phyloP scores from a whole-genome alignment of 2,888 invertebrate species.

The Eumacrocentrus americanus region DNA sequence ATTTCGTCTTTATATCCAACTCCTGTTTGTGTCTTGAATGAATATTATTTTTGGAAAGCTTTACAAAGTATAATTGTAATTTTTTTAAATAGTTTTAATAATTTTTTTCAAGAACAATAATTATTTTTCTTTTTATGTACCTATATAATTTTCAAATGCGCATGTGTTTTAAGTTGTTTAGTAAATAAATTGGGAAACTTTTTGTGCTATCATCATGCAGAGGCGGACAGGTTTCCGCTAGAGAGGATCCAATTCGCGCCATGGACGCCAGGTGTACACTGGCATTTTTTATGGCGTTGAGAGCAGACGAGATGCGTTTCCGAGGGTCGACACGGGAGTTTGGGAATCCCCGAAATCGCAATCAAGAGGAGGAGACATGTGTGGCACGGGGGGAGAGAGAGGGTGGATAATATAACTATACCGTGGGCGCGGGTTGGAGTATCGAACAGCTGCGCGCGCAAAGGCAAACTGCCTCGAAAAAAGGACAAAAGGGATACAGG shows the following conservation, averaged over 20 bases:
- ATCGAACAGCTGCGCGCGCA: slow-evolving; percentile 56
- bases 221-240: no score
- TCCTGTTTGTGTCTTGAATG: slow-evolving; percentile 1
- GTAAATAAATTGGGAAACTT: no score
- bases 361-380: slow-evolving; percentile 29
- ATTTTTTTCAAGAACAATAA: no score
- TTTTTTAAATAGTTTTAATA: no score
- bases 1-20: slow-evolving; percentile 23
- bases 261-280: slow-evolving; percentile 33
- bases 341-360: slow-evolving; percentile 41
- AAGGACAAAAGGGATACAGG: background rate
- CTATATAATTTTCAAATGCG: no score
- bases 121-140: no score
- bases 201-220: no score
- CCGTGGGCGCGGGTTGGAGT: slow-evolving; percentile 32
- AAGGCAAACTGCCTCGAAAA: no score
- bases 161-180: no score
- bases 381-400: slow-evolving; percentile 16
- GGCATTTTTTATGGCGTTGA: slow-evolving; percentile 30
- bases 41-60: no score
- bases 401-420: slow-evolving; percentile 14
- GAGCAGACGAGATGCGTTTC: slow-evolving; percentile 34
- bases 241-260: slow-evolving; percentile 5
- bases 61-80: no score
- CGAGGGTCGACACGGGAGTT: slow-evolving; percentile 32